Conservation (phyloP, 2,113 vertebrate species). For the Festucalex cinctus region DNA sequence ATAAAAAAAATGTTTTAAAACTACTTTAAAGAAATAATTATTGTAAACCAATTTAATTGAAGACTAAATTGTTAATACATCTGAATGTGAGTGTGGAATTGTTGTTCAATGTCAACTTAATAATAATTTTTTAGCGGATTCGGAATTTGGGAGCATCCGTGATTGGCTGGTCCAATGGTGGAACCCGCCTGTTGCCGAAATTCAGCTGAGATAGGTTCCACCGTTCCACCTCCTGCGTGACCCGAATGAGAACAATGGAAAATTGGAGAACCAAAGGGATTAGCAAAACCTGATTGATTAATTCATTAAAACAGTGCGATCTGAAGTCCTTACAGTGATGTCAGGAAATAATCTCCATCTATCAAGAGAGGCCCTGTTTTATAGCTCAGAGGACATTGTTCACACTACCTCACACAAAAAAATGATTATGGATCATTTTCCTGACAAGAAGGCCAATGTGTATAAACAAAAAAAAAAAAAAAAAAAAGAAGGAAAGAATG, state of each 20-base stretch:
- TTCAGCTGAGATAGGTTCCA: not conserved
- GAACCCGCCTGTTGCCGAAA: not conserved
- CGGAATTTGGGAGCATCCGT: not conserved
- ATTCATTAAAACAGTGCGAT: not conserved
- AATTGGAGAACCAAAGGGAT: not conserved
- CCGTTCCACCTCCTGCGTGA: not conserved
- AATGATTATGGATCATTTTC: slow-evolving; percentile 8
- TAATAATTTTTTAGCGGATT: not conserved
- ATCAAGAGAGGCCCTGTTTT: slow-evolving; percentile 3
- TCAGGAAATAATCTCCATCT: not conserved
- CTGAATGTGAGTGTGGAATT: too few species aligned
- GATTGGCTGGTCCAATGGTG: not conserved
- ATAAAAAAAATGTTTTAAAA: not conserved
- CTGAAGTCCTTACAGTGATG: not conserved
- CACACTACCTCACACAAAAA: not conserved
- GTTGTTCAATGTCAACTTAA: not conserved
- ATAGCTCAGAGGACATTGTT: not conserved
- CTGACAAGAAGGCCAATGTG: not conserved
- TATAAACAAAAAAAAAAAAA: slow-evolving; percentile 14
- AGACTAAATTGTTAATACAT: too few species aligned
- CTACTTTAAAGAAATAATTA: not conserved
- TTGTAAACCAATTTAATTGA: too few species aligned
- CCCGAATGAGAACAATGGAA: not conserved
- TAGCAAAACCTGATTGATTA: not conserved
- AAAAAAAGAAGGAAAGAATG: slow-evolving; percentile 31